Base-by-base conservation (phyloP, 2,113 vertebrate genomes). In the Dromaius novaehollandiae region DNA sequence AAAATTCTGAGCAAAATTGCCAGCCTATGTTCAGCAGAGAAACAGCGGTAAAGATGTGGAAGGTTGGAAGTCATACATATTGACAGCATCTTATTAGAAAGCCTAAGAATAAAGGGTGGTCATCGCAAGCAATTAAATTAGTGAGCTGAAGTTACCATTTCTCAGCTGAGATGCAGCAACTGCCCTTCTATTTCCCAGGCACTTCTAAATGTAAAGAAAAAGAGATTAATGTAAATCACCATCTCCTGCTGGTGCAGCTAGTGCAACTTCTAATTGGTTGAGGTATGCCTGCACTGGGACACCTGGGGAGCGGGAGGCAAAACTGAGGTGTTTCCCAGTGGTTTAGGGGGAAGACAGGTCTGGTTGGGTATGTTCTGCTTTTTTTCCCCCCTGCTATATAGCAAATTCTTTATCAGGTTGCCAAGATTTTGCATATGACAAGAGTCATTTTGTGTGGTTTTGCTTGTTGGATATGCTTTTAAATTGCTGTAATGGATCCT, bases 401-500 rank as follows among this genome's bases (percentile, higher is more conserved):
- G 66, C 3, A 88, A 65, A 77, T 95, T 77, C 75, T 87, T 91
- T 75, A 81, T 71, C 84, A 94, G 48, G 21, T 91, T 96, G 88
- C 77, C 86, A 84, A 61, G 82, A 79, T 91, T 92, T 96, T 71
- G 64, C 71, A 26, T 75, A 88, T 26, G 78, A 95, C 76, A 58
- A 90, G 86, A 93, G 38, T 82, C 0, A 14, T 88, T 94, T 91
- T 89, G 58, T 70, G 73, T 86, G 88, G 71, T 63, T 94, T 91
- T 93, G 15, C n/a, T 79, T 78, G 51, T 65, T 89, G 70, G 86
- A 87, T 96, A 90, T 84, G 86, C 55, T 89, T 86, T 94, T 69
- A 86, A 91, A 92, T 82, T 92, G 40, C 89, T 95, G 63, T 91
- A 91, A 80, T 73, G 86, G 75, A 88, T 46, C 68, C 89, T 89